phyloP scores from a whole-genome alignment of 2,113 vertebrate genomes.

The Gallinago paraguaiae region DNA sequence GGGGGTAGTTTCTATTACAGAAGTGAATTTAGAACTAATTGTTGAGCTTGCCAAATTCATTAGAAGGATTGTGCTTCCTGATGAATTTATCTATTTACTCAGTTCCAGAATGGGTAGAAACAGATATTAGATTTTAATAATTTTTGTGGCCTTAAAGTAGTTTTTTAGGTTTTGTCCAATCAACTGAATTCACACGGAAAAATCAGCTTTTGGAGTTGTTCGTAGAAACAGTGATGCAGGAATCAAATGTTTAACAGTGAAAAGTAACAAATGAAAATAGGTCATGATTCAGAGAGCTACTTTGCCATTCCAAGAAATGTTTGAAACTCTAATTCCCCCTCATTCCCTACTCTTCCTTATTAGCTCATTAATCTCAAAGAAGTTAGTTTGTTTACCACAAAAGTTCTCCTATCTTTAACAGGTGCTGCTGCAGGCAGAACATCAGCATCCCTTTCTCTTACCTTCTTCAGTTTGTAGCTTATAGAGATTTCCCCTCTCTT shows the following conservation, averaged over 20 bases:
- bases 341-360: neutral
- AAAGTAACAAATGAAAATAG: neutral
- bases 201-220: neutral
- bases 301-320: neutral
- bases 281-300: neutral
- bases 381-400: neutral
- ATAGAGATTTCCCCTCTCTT: neutral
- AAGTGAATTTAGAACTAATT: constrained; percentile 10
- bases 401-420: neutral
- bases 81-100: constrained; percentile 32
- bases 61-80: constrained; percentile 1
- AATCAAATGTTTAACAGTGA: neutral
- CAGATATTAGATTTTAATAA: constrained; percentile 1
- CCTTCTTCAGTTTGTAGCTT: neutral
- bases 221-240: neutral
- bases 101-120: neutral
- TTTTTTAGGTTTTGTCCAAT: neutral
- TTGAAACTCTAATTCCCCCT: neutral
- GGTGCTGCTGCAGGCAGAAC: neutral
- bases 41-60: constrained; percentile 25
- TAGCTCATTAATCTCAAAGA: neutral
- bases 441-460: neutral
- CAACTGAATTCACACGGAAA: neutral
- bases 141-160: neutral
- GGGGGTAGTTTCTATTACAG: neutral